These are phyloP conservation scores for Meriones psammophilus DNA, from an alignment of 2,797 vertebrate genomes.

Conservation along the genomic window DNA sequence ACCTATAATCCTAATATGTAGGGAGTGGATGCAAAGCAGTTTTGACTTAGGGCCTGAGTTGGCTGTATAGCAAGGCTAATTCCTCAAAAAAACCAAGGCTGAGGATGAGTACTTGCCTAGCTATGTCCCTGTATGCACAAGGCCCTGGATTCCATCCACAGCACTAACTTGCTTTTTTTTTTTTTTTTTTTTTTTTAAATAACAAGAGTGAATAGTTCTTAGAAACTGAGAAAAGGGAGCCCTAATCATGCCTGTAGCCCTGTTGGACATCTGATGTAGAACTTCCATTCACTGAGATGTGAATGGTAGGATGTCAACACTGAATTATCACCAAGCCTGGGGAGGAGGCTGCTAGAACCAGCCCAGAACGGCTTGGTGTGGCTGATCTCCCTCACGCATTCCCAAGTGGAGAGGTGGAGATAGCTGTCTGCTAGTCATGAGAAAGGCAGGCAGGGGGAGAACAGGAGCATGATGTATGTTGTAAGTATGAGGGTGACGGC, in stretches of 20 bases:
- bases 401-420: not conserved
- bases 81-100: not conserved
- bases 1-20: not conserved
- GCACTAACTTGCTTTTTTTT: no score
- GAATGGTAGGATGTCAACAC: not conserved
- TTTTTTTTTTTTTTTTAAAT: not conserved
- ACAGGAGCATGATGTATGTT: no score
- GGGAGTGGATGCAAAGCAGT: not conserved
- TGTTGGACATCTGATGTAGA: not conserved
- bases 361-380: not conserved
- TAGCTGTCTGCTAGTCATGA: not conserved
- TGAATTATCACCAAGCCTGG: fast-evolving
- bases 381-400: not conserved
- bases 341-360: not conserved
- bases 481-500: not conserved
- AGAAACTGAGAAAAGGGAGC: not conserved
- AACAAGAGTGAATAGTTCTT: not conserved
- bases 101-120: not conserved
- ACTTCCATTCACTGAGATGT: not conserved
- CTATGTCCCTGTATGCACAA: not conserved
- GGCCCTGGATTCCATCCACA: not conserved
- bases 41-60: not conserved
- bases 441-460: not conserved
- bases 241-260: not conserved
- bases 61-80: not conserved